Base-by-base conservation (phyloP, 1,140 invertebrate genomes). In the Condylostylus longicornis region DNA sequence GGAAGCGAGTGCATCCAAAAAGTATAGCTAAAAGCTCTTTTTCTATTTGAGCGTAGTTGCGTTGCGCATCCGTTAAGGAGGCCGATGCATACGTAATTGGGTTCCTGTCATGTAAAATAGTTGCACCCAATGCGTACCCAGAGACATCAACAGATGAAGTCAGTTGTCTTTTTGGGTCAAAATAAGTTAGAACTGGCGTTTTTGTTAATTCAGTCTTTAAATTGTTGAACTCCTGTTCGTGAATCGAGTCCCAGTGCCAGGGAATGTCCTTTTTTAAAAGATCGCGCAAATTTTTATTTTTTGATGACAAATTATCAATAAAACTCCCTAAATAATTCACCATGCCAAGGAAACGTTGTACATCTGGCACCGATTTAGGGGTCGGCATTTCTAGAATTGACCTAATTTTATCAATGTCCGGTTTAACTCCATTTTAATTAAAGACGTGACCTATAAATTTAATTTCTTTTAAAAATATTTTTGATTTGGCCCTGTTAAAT, bases 11-110 rank as follows among this genome's bases (percentile, higher is more conserved):
- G 41, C 34, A 20, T n/a, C n/a, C n/a, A n/a, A n/a, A n/a, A n/a
- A n/a, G n/a, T n/a, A 61, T 53, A 13, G 43, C 48, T 4, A 58
- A 34, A 17, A 54, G 32, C 37, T 60, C 58, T 39, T 61, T 61
- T 46, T 62, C 54, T 20, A 59, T 52, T 33, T 59, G 48, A 13
- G 54, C 42, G 38, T 54, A 60, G 17, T 44, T 44, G 27, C 36
- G n/a, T 46, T 62, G 46, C 19, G 49, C 25, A 12, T 41, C 18
- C 7, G 44, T 54, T 10, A 67, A 41, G 6, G 49, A 41, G 38
- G 47, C 42, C 18, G 49, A 49, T 14, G 47, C 50, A 42, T 45
- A 62, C n/a, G 38, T 41, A 3, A 58, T 38, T 2, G 49, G 45
- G 18, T 40, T 40, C 12, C 40, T 32, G 5, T 42, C 27, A 37